Base-by-base conservation (phyloP, 2,113 vertebrate genomes). In the Microtus ochrogaster region DNA sequence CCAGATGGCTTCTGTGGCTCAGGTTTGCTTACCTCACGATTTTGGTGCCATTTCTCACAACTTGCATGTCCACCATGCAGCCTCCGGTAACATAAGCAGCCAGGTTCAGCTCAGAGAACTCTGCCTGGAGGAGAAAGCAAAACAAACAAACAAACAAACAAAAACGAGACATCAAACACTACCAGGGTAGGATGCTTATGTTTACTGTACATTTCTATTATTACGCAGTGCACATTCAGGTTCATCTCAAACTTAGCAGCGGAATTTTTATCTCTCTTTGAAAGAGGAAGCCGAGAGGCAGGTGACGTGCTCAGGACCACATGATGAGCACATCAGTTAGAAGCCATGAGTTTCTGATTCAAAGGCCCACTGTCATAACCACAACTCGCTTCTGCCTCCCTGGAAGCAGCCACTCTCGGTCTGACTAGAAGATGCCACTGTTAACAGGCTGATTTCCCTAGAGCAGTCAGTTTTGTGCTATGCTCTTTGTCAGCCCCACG, bases 61-160 rank as follows among this genome's bases (percentile, higher is more conserved):
- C 99, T 96, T 99, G 99, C 99, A 99, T 99, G 98, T 99, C 99
- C 94, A 99, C 99, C 98, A 99, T 99, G 87, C 99, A 99, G 90
- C 99, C 99, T 0, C 99, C 99, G 7, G 89, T 99, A 33, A 99
- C 99, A 0, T 99, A 99, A 21, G 99, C 99, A 3, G 99, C 99
- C 97, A 99, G 98, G 97, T 99, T 99, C 98, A 99, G 95, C 98
- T 99, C 99, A 0, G 99, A 99, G 98, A 99, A 99, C 98, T 99
- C 99, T 0, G 99, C 99, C 99, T 99, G 98, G 10, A 98, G 84
- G 84, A 14, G 3, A 93, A 95, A 94, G 73, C 19, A 97, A 96
- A 97, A 96, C 68, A 87, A 33, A 33, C 12, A 68, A 68, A 68
- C 21, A 94, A 87, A 74, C 55, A 55, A 44, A 44, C 44, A 44